Evolutionary conservation across 2,888 invertebrate species (phyloP).

Genomic region (Athalia rosae): DNA sequence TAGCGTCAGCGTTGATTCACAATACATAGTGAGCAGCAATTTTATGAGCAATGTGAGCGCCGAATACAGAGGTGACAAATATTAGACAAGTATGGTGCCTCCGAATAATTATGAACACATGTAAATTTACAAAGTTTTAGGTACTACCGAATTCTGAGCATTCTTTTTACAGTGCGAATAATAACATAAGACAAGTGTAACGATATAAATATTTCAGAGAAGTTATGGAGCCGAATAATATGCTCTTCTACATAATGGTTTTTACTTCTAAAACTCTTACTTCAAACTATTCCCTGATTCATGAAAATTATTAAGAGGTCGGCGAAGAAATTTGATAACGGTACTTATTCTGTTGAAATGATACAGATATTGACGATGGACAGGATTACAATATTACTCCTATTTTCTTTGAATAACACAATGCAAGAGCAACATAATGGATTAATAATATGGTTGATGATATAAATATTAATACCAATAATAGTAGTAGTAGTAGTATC

Average conservation of each 20-base stretch:
- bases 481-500: slow-evolving; percentile 11
- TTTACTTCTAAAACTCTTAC: neutral
- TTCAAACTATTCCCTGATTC: neutral
- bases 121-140: too few relatives aligned
- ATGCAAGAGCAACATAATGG: too few relatives aligned
- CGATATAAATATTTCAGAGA: neutral
- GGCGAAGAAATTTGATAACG: slow-evolving; percentile 1
- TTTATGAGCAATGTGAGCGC: too few relatives aligned
- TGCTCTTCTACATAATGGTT: neutral
- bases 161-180: too few relatives aligned
- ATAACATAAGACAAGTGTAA: neutral
- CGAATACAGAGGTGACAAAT: too few relatives aligned
- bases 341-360: neutral
- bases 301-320: neutral
- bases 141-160: too few relatives aligned
- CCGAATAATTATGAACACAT: too few relatives aligned
- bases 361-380: neutral
- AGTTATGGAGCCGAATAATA: neutral
- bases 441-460: neutral
- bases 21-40: too few relatives aligned
- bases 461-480: neutral
- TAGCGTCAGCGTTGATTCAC: too few relatives aligned
- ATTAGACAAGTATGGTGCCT: too few relatives aligned
- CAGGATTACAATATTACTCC: neutral
- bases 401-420: too few relatives aligned